Base-by-base conservation (phyloP, 2,113 vertebrate species). In the Benitochromis conjunctus region DNA sequence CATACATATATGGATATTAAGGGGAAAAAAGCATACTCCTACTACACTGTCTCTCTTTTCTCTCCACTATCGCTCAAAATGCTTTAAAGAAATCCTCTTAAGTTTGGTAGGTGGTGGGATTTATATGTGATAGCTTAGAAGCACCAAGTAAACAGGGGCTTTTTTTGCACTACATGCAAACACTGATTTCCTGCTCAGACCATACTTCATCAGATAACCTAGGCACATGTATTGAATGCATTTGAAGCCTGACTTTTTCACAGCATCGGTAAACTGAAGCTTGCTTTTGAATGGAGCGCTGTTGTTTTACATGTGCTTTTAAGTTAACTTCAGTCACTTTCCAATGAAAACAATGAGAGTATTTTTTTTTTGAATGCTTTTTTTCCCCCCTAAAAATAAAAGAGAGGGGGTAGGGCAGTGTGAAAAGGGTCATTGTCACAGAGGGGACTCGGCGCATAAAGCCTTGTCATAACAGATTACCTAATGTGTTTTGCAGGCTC, bases 401-500 rank as follows among this genome's bases (percentile, higher is more conserved):
- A 79, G 43, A 2, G 36, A 8, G 6, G 9, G 58, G 14, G 29
- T 79, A 38, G 77, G 54, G 58, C 51, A 8, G 24, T 83, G 54
- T 94, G 81, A 91, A 94, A 87, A 90, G 87, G 57, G 79, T 89
- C 85, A 91, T 94, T 94, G 92, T 91, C 74, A 80, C 84, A 74
- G 55, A 85, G 76, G 81, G 79, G 79, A 85, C 81, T 74, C 91
- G 21, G 86, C 57, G 31, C 86, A 90, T 92, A 94, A 90, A 94
- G 91, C 85, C 91, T 93, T 94, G 92, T 95, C 93, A 94, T 94
- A 96, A 96, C 92, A 93, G 91, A 95, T 95, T 93, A 95, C 93
- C 93, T 95, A 90, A 96, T 93, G 91, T 89, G 88, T 94, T 91
- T 87, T 90, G 86, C 87, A 89, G 92, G 56, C 76, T 86, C 78